Percentiles rank a stretch among this genome's conserved stretches.
These are phyloP conservation scores for Bostrychus sinensis DNA, from an alignment of 2,113 vertebrate genomes.

Conservation along the genomic window DNA sequence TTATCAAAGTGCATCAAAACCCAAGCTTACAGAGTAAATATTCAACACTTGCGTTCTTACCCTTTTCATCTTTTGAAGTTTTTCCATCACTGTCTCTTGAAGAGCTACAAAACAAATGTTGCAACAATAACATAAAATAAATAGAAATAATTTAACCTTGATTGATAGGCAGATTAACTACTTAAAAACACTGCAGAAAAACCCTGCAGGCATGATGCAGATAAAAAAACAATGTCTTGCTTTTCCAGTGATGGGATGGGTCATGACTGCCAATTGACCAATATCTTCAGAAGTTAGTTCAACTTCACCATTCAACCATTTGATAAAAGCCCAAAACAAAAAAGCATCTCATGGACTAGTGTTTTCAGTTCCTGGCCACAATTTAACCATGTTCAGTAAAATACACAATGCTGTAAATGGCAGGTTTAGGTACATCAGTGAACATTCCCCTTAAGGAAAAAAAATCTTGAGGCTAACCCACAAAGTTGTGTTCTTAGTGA, in stretches of 20 bases:
- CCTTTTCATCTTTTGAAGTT: slow-evolving; percentile 93
- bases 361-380: slow-evolving; percentile 80
- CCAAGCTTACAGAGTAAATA: neutral
- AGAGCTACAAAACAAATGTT: slow-evolving; percentile 90
- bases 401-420: slow-evolving; percentile 81
- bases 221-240: slow-evolving; percentile 90
- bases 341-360: slow-evolving; percentile 91
- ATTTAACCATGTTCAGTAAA: slow-evolving; percentile 81
- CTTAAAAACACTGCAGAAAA: slow-evolving; percentile 60
- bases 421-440: slow-evolving; percentile 94
- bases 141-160: slow-evolving; percentile 35
- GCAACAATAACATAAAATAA: slow-evolving; percentile 82
- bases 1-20: neutral
- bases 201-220: slow-evolving; percentile 83
- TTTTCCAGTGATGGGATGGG: slow-evolving; percentile 92
- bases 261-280: slow-evolving; percentile 97
- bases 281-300: slow-evolving; percentile 96
- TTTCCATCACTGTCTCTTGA: slow-evolving; percentile 97
- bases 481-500: slow-evolving; percentile 98
- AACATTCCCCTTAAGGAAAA: slow-evolving; percentile 76
- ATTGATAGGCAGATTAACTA: slow-evolving; percentile 42
- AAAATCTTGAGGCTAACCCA: slow-evolving; percentile 98
- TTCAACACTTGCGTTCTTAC: slow-evolving; percentile 74
- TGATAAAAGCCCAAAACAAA: slow-evolving; percentile 84
- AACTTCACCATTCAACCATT: slow-evolving; percentile 91